These are phyloP conservation scores for Merodon equestris DNA, from an alignment of 2,888 invertebrate genomes.

Conservation along the genomic window DNA sequence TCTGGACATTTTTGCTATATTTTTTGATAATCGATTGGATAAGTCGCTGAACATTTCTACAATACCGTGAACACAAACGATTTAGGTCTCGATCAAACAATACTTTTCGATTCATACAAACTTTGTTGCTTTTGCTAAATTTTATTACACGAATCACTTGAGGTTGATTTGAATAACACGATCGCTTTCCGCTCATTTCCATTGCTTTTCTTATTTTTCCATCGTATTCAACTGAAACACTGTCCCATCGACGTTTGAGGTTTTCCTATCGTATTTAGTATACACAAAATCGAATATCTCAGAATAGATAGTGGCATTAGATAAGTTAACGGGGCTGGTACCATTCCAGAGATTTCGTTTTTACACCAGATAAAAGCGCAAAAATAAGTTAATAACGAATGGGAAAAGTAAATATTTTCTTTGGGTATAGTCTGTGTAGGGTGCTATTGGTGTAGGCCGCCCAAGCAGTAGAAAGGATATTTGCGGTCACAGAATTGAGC, in stretches of 20 bases:
- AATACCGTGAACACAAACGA: no score
- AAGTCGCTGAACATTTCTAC: no score
- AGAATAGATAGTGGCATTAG: conserved; percentile 79
- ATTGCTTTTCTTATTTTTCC: conserved; percentile 29
- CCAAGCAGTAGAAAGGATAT: neutral
- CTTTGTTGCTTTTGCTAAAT: no score
- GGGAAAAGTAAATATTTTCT: no score
- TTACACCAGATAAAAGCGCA: conserved; percentile 66
- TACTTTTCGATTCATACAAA: no score
- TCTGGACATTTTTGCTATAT: conserved; percentile 33
- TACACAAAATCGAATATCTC: conserved; percentile 77
- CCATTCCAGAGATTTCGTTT: conserved; percentile 78
- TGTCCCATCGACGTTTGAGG: conserved; percentile 69
- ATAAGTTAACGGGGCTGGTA: conserved; percentile 78
- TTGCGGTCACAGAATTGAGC: neutral
- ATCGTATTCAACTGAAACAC: conserved; percentile 51
- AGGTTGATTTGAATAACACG: no score
- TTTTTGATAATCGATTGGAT: conserved; percentile 7
- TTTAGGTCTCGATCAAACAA: no score
- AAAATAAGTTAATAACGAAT: conserved; percentile 16
- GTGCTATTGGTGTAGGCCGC: no score
- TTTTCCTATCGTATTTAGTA: conserved; percentile 76
- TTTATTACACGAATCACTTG: no score
- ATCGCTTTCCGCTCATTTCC: conserved; percentile 55
- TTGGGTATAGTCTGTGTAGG: no score